Conservation (phyloP, 1,140 invertebrate species). For the Drosophila carrolli region DNA sequence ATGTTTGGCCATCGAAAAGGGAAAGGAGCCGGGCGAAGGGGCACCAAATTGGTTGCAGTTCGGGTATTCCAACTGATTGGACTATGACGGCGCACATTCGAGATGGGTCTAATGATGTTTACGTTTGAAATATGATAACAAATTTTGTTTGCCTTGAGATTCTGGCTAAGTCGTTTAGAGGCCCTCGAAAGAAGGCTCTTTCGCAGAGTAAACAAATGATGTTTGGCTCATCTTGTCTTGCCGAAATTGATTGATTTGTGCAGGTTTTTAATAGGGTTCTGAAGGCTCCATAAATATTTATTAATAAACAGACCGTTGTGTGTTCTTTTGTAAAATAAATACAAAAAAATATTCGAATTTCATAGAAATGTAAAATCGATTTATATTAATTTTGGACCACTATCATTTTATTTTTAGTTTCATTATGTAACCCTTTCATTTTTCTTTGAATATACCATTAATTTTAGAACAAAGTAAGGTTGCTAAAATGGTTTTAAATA, state of each 20-base stretch:
- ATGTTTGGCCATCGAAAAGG: conserved; percentile 26
- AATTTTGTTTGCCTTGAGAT: conserved; percentile 37
- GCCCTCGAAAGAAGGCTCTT: neutral
- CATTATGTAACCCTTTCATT: too few species aligned
- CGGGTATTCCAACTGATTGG: conserved; percentile 34
- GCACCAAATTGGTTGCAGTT: conserved; percentile 37
- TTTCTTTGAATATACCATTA: too few species aligned
- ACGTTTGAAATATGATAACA: conserved; percentile 47
- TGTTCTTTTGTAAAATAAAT: too few species aligned
- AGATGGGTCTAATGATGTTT: conserved; percentile 45
- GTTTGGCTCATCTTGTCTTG: neutral
- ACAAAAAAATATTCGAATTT: too few species aligned
- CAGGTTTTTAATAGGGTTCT: neutral
- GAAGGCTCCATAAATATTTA: neutral
- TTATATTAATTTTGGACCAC: too few species aligned
- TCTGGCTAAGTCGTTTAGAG: neutral
- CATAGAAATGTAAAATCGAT: too few species aligned
- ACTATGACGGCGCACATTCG: conserved; percentile 42
- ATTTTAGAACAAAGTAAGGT: too few species aligned
- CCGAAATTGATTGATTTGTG: conserved; percentile 1
- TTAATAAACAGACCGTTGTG: neutral
- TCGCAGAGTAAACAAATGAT: conserved; percentile 1
- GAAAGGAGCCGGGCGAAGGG: conserved; percentile 8
- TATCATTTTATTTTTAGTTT: too few species aligned
- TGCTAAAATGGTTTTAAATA: too few species aligned